phyloP scores from a whole-genome alignment of 1,140 invertebrate genomes.

The Ceratina japonica region DNA sequence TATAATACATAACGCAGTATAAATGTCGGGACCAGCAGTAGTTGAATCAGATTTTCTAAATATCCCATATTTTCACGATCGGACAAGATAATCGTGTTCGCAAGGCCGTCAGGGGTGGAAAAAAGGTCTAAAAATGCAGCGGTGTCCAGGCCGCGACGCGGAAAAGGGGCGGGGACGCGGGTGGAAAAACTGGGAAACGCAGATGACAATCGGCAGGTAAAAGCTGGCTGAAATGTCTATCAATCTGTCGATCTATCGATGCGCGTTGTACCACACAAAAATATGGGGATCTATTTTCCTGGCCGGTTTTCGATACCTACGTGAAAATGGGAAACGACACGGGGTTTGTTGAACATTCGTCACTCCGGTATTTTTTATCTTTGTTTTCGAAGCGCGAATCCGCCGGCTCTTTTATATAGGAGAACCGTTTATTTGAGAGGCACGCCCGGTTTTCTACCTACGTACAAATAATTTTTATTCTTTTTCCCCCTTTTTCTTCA shows the following conservation, averaged over 20 bases:
- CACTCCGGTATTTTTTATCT: constrained; percentile 6
- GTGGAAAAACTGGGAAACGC: not conserved
- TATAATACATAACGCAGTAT: no score
- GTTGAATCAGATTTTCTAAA: not conserved
- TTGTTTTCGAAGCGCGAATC: constrained; percentile 12
- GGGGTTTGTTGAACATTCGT: constrained; percentile 21
- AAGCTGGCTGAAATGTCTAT: constrained; percentile 59
- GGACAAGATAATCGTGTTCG: not conserved
- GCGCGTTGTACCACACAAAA: constrained; percentile 49
- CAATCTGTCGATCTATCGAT: constrained; percentile 54
- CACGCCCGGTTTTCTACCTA: not conserved
- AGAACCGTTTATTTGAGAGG: constrained; percentile 12
- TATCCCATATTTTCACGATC: not conserved
- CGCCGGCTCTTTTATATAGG: constrained; percentile 6
- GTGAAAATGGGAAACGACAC: constrained; percentile 54
- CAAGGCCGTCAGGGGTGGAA: not conserved
- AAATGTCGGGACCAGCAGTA: no score
- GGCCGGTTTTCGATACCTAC: constrained; percentile 35
- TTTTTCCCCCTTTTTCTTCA: not conserved
- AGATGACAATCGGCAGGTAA: constrained; percentile 50
- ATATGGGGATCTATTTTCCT: constrained; percentile 58
- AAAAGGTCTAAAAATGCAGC: not conserved
- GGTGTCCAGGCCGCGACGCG: not conserved
- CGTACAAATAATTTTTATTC: not conserved
- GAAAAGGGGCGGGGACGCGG: not conserved